These are phyloP conservation scores for Maniola jurtina DNA, from an alignment of 1,140 invertebrate genomes.

Conservation along the genomic window DNA sequence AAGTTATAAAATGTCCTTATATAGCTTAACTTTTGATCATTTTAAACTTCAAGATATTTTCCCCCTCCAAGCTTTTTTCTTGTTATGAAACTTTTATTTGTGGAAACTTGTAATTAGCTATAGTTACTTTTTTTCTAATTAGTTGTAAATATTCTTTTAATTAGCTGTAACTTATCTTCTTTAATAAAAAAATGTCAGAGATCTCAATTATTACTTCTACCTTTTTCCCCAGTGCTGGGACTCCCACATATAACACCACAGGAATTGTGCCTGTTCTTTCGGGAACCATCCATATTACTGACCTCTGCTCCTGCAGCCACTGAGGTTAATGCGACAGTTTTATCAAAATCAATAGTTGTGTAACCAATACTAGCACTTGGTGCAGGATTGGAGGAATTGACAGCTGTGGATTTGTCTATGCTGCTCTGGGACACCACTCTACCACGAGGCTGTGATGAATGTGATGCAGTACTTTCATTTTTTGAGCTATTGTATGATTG, in stretches of 20 bases:
- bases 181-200: too few relatives aligned
- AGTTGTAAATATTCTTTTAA: too few relatives aligned
- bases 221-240: slow-evolving; percentile 49
- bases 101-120: too few relatives aligned
- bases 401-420: slow-evolving; percentile 46
- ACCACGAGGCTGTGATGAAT: slow-evolving; percentile 46
- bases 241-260: slow-evolving; percentile 50
- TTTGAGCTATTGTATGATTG: slow-evolving; percentile 61
- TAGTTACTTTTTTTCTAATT: too few relatives aligned
- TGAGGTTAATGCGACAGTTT: slow-evolving; percentile 90
- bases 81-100: too few relatives aligned
- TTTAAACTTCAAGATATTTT: slow-evolving; percentile 8
- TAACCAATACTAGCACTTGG: slow-evolving; percentile 85
- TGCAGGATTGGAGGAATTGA: slow-evolving; percentile 58
- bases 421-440: slow-evolving; percentile 61
- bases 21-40: slow-evolving; percentile 11
- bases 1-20: too few relatives aligned
- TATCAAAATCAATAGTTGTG: slow-evolving; percentile 96
- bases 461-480: slow-evolving; percentile 53
- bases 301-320: slow-evolving; percentile 66
- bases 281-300: slow-evolving; percentile 51
- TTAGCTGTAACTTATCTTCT: too few relatives aligned
- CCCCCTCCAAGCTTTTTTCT: too few relatives aligned
- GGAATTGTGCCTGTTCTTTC: slow-evolving; percentile 73
- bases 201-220: slow-evolving; percentile 42